Evolutionary conservation across 2,888 invertebrate genomes (phyloP).

Genomic region (Hoplodrina ambigua): DNA sequence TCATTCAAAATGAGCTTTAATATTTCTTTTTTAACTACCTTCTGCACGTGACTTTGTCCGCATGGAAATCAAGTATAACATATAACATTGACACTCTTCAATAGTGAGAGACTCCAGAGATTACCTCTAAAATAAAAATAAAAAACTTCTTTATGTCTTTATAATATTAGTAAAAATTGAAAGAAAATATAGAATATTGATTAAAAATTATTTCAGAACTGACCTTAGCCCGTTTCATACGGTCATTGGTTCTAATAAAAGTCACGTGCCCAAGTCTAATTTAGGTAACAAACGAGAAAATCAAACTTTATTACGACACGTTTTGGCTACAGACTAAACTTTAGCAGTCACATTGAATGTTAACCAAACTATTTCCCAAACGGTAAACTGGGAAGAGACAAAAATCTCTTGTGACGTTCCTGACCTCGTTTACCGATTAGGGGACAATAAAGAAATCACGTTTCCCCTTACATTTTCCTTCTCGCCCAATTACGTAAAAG

Average conservation of each 20-base stretch:
- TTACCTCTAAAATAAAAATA: too few relatives aligned
- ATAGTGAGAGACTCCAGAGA: too few relatives aligned
- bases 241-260: not conserved
- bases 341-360: not conserved
- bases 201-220: slow-evolving; percentile 8
- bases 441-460: slow-evolving; percentile 38
- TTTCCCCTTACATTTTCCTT: slow-evolving; percentile 24
- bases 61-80: too few relatives aligned
- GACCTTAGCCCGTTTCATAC: slow-evolving; percentile 12
- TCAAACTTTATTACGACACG: not conserved
- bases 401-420: slow-evolving; percentile 21
- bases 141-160: too few relatives aligned
- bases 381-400: slow-evolving; percentile 19
- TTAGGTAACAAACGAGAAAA: not conserved
- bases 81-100: too few relatives aligned
- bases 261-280: not conserved
- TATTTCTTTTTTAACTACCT: too few relatives aligned
- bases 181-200: slow-evolving; percentile 3
- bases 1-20: not conserved
- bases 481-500: slow-evolving; percentile 3
- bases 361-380: slow-evolving; percentile 11
- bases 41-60: too few relatives aligned
- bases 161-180: too few relatives aligned
- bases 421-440: slow-evolving; percentile 40
- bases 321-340: slow-evolving; percentile 5